Base-by-base conservation (phyloP, 2,888 invertebrate species). In the Leucoptera coffeella region DNA sequence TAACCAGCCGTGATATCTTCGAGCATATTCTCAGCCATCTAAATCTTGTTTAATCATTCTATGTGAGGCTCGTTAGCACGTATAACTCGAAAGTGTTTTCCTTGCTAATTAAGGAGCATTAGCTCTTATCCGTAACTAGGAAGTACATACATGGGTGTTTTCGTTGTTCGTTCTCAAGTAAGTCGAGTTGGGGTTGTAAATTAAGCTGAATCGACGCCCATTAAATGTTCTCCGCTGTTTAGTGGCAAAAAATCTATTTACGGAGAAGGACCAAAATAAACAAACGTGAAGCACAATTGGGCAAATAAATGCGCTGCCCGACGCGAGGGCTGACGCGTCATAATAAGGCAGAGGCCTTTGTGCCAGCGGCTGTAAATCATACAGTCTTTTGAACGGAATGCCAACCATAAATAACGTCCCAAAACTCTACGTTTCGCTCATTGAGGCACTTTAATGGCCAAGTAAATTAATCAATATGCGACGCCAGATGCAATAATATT, bases 271-370 rank as follows among this genome's bases (percentile, higher is more conserved):
- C 47, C 47, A 59, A 65, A 67, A 65, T 65, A 67, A 67, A 69
- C 65, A 69, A 67, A 69, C 59, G 61, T 50, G 35, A 47, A 39
- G 42, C 50, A 64, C 60, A 64, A 59, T 55, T 49, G 49, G 42
- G 44, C 47, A 52, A 50, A 64, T 65, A 33, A 64, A 64, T 60
- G 57, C 51, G 48, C 49, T 46, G 52, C 54, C 65, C 65, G 65
- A 67, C 57, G 58, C 55, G 49, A 47, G 56, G 59, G 50, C 59
- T 52, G 56, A 52, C 58, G 53, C 57, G 62, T 65, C 65, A 67
- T 67, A 67, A 65, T 69, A 65, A 65, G 56, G 59, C 47, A 55
- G 52, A 47, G 51, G 53, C 64, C 58, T 60, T 67, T 69, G 67
- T 67, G 50, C 45, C 40, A 37, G 14, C 40, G 50, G 58, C 45